Evolutionary conservation across 2,888 invertebrate genomes (phyloP), one percentile per base, ranked within the genome.

Genomic region (Eristalis pertinax): DNA sequence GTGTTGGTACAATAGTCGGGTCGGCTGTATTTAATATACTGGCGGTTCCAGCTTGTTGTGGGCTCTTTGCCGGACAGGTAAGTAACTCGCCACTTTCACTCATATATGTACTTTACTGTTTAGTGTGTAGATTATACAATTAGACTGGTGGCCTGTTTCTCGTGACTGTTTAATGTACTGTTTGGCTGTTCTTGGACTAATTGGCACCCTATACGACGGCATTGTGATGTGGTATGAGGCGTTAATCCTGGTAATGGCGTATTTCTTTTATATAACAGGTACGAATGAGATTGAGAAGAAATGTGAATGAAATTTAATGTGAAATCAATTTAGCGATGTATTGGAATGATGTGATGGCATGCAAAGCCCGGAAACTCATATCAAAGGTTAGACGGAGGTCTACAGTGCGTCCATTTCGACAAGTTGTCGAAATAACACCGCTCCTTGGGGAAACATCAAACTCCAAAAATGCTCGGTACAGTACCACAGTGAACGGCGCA

Each of bases 81-180:
- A 43, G 43, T 41, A 13, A 5, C 22, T 5, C 24, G 15, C 7
- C 41, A 22, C 11, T 41, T 0, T 2, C 7, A 32, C 26, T 63
- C 22, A 26, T 11, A 35, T 22, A 58, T 24, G 56, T n/a, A 3
- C 50, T 29, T 10, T 11, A 77, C 75, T 63, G 24, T 79, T 76
- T 72, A 73, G 15, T 74, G 91, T 93, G 19, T 91, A 96, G 96
- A 96, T 96, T 73, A 96, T 97, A 83, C 96, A 96, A 5, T 91
- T 97, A 90, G 96, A 97, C 93, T 97, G 97, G 97, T 97, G 96
- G 96, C 97, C 97, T 2, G 93, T 97, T 89, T 96, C 96, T 60
- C 94, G 97, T 89, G 97, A 97, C 91, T 96, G 97, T 90, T 93
- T 96, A 35, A 96, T 96, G 38, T 97, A 97, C 91, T 96, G 96